Conservation (phyloP, 2,113 vertebrate genomes). For the Pelecanoides urinatrix region DNA sequence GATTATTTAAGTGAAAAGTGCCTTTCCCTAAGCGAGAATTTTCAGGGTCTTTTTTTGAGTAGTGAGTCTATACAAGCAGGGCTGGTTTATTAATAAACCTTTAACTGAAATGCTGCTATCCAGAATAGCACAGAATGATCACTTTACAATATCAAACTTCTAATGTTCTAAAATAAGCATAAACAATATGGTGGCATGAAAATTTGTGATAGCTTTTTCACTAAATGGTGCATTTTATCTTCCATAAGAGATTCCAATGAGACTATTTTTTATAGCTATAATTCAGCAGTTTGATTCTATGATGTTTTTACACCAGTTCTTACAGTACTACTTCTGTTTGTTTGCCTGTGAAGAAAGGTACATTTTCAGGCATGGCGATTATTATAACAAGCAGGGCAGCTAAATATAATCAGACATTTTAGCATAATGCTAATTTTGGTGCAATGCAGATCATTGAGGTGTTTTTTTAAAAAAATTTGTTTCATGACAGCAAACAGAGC, state of each 20-base stretch:
- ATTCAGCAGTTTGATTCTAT: background rate
- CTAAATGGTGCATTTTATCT: background rate
- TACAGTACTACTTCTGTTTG: background rate
- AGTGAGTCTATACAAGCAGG: background rate
- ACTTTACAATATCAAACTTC: background rate
- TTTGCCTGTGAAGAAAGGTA: background rate
- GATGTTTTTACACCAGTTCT: background rate
- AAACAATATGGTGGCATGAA: background rate
- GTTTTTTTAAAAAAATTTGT: background rate
- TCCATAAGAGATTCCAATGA: background rate
- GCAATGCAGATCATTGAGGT: background rate
- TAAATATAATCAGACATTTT: background rate
- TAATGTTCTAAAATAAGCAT: background rate
- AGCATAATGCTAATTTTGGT: background rate
- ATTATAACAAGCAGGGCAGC: background rate
- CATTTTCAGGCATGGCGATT: background rate
- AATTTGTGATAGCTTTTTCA: background rate
- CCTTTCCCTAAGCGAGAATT: background rate
- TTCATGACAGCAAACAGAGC: background rate
- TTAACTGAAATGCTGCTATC: background rate
- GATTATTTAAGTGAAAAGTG: background rate
- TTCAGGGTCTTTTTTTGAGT: background rate
- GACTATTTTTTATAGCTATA: background rate
- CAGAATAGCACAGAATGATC: background rate
- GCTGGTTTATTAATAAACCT: background rate